phyloP scores from a whole-genome alignment of 2,113 vertebrate species.

The Potamarius usumacintae region DNA sequence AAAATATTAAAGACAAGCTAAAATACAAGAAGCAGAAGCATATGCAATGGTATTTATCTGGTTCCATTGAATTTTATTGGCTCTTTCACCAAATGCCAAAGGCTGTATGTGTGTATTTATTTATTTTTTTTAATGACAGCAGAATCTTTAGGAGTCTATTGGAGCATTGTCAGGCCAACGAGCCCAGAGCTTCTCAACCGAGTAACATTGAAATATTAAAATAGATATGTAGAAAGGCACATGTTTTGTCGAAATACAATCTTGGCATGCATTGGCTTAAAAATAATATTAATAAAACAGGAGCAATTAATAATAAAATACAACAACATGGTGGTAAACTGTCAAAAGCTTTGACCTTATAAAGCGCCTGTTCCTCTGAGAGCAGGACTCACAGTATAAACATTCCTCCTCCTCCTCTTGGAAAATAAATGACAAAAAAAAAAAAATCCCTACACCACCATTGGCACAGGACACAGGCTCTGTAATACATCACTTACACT shows the following conservation, averaged over 20 bases:
- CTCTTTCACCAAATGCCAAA: slow-evolving; percentile 3
- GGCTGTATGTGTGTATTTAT: no score
- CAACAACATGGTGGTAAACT: slow-evolving; percentile 68
- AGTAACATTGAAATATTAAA: slow-evolving; percentile 73
- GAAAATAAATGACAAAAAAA: slow-evolving; percentile 27
- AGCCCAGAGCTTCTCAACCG: slow-evolving; percentile 53
- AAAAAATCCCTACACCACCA: slow-evolving; percentile 39
- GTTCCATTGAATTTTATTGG: slow-evolving; percentile 31
- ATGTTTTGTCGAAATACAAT: slow-evolving; percentile 71
- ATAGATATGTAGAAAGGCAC: slow-evolving; percentile 74
- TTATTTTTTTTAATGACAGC: background rate
- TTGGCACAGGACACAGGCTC: slow-evolving; percentile 50
- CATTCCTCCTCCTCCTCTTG: slow-evolving; percentile 52
- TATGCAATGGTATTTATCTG: background rate
- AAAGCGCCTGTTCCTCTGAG: slow-evolving; percentile 55
- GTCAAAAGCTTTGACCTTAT: slow-evolving; percentile 61
- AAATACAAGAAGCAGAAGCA: background rate
- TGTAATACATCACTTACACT: slow-evolving; percentile 59
- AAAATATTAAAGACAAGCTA: background rate
- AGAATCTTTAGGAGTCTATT: slow-evolving; percentile 18
- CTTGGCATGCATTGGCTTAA: slow-evolving; percentile 65
- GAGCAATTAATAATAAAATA: slow-evolving; percentile 34
- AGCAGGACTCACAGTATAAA: slow-evolving; percentile 61
- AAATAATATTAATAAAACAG: slow-evolving; percentile 39
- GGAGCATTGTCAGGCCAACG: background rate